These are phyloP conservation scores for Stigmatopora nigra DNA, from an alignment of 2,113 vertebrate genomes.

Conservation along the genomic window DNA sequence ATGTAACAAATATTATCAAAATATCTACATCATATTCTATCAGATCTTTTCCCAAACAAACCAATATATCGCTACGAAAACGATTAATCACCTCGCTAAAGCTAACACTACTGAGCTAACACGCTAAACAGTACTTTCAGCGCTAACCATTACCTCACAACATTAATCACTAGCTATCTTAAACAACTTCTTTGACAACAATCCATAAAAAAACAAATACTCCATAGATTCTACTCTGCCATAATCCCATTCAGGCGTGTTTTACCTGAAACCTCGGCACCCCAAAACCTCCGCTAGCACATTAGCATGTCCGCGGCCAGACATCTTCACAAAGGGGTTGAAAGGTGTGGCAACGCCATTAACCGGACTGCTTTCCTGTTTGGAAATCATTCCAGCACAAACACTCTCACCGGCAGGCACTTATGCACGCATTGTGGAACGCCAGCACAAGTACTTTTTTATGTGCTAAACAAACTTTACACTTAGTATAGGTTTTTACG, in stretches of 20 bases:
- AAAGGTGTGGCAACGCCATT: conserved; percentile 55
- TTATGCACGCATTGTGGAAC: conserved; percentile 35
- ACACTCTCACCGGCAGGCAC: conserved; percentile 19
- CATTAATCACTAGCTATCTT: too few relatives aligned
- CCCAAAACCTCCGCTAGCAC: neutral
- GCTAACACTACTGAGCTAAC: too few relatives aligned
- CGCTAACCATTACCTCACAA: too few relatives aligned
- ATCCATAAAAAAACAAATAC: too few relatives aligned
- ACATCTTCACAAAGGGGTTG: too few relatives aligned
- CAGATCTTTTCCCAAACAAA: too few relatives aligned
- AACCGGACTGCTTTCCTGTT: conserved; percentile 63
- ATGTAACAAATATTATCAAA: too few relatives aligned
- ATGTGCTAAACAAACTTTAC: conserved; percentile 58
- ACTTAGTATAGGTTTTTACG: conserved; percentile 48
- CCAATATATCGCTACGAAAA: too few relatives aligned
- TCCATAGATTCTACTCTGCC: neutral
- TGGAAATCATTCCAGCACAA: conserved; percentile 58
- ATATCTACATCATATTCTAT: too few relatives aligned
- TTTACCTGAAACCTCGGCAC: neutral
- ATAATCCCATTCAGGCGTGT: neutral
- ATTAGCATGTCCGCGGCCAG: conserved; percentile 2
- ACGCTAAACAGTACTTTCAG: too few relatives aligned
- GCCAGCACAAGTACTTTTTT: conserved; percentile 38
- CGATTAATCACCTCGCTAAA: too few relatives aligned
- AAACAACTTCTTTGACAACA: too few relatives aligned